A percentile compares a stretch with the other conserved stretches of the same genome.
phyloP scores from a whole-genome alignment of 2,888 invertebrate species.

The Caenorhabditis macrosperma region DNA sequence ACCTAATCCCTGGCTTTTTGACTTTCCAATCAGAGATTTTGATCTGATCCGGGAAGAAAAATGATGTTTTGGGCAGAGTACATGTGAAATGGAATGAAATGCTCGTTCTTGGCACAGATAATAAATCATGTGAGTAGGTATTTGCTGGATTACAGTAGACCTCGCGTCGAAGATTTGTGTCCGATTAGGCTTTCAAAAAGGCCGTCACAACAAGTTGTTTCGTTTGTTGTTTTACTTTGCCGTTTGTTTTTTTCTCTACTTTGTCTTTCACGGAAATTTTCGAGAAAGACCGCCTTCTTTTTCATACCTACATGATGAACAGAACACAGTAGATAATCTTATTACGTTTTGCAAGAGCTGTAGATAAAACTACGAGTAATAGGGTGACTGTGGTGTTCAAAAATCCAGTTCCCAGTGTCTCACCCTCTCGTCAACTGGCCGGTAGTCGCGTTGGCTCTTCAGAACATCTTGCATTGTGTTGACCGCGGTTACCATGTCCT shows the following conservation, averaged over 20 bases:
- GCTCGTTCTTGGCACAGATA: neutral
- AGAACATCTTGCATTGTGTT: constrained; percentile 38
- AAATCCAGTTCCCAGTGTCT: neutral
- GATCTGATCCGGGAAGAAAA: constrained; percentile 18
- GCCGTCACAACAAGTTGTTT: constrained; percentile 24
- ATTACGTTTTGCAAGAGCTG: neutral
- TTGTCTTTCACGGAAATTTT: neutral
- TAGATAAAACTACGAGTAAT: constrained; percentile 2
- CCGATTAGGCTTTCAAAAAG: constrained; percentile 23
- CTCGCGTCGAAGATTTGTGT: neutral
- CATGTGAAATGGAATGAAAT: constrained; percentile 3
- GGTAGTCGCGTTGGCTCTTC: constrained; percentile 42
- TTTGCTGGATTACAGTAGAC: constrained; percentile 41
- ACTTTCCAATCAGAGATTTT: neutral
- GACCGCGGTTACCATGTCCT: constrained; percentile 49
- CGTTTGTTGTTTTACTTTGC: constrained; percentile 5
- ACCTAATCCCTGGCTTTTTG: constrained; percentile 6
- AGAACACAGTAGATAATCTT: neutral
- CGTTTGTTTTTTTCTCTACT: neutral
- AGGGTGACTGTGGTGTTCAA: neutral
- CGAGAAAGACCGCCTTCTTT: neutral
- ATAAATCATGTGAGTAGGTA: constrained; percentile 17
- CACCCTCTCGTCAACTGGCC: constrained; percentile 64
- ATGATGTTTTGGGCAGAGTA: constrained; percentile 18
- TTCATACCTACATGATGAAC: neutral